Conservation (phyloP, 2,113 vertebrate genomes). For the Malurus elegans region DNA sequence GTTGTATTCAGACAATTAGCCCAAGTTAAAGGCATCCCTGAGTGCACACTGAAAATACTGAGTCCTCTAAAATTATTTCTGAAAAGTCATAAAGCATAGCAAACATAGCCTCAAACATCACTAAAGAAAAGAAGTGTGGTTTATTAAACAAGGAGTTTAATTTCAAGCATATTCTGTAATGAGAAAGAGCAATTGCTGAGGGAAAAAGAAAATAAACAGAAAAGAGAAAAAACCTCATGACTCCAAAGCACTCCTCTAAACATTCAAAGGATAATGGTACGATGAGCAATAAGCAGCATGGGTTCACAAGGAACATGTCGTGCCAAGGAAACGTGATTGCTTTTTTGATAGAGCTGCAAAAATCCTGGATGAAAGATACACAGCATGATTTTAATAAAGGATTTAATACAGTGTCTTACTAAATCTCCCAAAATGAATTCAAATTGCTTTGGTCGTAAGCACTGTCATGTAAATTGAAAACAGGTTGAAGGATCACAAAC, state of each 20-base stretch:
- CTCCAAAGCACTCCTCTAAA: not conserved
- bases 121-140: not conserved
- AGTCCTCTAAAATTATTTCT: not conserved
- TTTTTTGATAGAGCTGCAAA: slow-evolving; percentile 54
- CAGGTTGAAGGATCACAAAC: slow-evolving; percentile 34
- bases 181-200: not conserved
- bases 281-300: slow-evolving; percentile 24
- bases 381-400: slow-evolving; percentile 61
- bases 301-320: not conserved
- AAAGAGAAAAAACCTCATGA: not conserved
- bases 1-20: not conserved
- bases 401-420: slow-evolving; percentile 50
- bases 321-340: slow-evolving; percentile 37
- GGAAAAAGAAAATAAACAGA: not conserved
- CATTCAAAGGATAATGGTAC: slow-evolving; percentile 19
- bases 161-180: not conserved
- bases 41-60: not conserved
- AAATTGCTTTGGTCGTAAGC: slow-evolving; percentile 31
- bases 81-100: not conserved
- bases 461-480: slow-evolving; percentile 41
- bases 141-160: slow-evolving; percentile 12
- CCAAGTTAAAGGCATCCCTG: not conserved
- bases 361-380: slow-evolving; percentile 45
- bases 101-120: not conserved
- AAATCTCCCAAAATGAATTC: slow-evolving; percentile 52